Evolutionary conservation across 2,888 invertebrate species (phyloP).

Genomic region (Sphaerophoria taeniata): DNA sequence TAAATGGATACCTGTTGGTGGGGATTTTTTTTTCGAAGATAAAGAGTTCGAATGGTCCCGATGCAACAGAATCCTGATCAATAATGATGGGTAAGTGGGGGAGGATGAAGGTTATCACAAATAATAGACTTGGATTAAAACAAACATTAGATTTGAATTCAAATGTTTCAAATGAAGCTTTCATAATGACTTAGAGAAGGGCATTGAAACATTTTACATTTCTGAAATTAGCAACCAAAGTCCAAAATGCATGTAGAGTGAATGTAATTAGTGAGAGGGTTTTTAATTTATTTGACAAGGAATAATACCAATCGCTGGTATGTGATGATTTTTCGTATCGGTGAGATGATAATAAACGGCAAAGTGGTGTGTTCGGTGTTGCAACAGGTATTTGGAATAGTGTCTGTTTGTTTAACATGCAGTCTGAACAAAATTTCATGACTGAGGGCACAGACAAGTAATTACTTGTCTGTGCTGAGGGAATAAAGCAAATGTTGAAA

Average conservation of each 20-base stretch:
- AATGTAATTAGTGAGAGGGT: slow-evolving; percentile 54
- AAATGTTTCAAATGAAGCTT: neutral
- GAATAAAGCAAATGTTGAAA: too few species aligned
- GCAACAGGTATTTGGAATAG: neutral
- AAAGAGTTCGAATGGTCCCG: neutral
- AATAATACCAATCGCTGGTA: slow-evolving; percentile 7
- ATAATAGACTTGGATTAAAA: slow-evolving; percentile 7
- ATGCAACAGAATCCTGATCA: slow-evolving; percentile 4
- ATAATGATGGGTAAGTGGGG: too few species aligned
- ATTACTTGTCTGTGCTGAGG: too few species aligned
- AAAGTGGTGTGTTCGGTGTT: neutral
- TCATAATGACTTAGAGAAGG: too few species aligned
- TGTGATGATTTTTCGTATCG: neutral
- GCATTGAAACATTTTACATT: neutral
- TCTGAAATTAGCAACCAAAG: slow-evolving; percentile 41
- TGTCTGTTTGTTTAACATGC: too few species aligned
- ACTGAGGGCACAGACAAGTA: too few species aligned
- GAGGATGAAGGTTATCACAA: neutral
- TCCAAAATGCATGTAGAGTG: slow-evolving; percentile 52
- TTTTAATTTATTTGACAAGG: slow-evolving; percentile 18
- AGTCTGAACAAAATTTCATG: too few species aligned
- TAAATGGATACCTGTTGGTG: slow-evolving; percentile 23
- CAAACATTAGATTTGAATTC: neutral
- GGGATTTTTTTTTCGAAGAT: slow-evolving; percentile 6
- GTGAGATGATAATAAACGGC: neutral